phyloP scores from a whole-genome alignment of 1,140 invertebrate genomes.

The Bombus cullumanus region DNA sequence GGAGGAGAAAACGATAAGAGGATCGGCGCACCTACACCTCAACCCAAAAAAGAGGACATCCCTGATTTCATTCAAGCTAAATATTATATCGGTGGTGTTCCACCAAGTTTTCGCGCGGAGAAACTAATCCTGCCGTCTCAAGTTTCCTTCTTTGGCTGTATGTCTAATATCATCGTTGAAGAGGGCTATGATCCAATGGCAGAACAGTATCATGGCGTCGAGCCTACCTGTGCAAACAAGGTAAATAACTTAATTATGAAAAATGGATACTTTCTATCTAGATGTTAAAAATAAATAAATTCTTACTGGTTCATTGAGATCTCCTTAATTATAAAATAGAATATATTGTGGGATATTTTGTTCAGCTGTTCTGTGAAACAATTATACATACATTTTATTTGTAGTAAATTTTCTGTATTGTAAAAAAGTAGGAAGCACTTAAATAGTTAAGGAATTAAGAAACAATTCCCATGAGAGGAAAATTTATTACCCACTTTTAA shows the following conservation, averaged over 20 bases:
- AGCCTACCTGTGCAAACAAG: constrained; percentile 88
- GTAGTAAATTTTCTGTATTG: no score
- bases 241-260: constrained; percentile 79
- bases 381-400: no score
- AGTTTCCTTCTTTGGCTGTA: constrained; percentile 90
- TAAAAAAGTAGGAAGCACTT: not conserved
- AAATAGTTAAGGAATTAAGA: not conserved
- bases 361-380: no score
- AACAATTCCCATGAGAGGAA: not conserved
- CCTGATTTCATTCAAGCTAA: constrained; percentile 86
- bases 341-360: no score
- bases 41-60: constrained; percentile 84
- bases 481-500: not conserved
- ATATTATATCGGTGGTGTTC: constrained; percentile 92
- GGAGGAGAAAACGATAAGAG: constrained; percentile 89
- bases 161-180: constrained; percentile 90
- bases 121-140: constrained; percentile 79
- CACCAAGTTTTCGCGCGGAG: constrained; percentile 85
- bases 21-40: constrained; percentile 86
- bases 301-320: not conserved
- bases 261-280: not conserved
- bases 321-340: no score
- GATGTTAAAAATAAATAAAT: not conserved
- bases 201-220: constrained; percentile 89
- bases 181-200: constrained; percentile 86